Base-by-base conservation (phyloP, 2,888 invertebrate species). In the Neoaliturus tenellus region DNA sequence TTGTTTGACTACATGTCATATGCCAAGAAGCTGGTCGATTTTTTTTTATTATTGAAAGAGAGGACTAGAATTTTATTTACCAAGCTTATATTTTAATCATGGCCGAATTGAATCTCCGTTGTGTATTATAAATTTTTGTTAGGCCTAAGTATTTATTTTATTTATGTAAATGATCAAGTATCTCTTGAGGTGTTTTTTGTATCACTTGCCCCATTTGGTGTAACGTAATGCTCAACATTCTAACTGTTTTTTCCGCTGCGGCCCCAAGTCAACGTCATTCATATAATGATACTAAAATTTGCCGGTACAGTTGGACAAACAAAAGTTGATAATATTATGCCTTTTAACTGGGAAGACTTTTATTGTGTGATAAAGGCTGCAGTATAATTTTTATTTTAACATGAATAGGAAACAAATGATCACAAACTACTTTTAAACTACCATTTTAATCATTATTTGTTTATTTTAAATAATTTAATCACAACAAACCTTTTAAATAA, bases 141-240 rank as follows among this genome's bases (percentile, higher is more conserved):
- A 75, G 44, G 44, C 14, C 44, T 41, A 75, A 44, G 73, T 75
- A 44, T 44, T 35, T 75, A 75, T 71, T 71, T 71, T 23, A 62
- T 23, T 69, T 44, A 75, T 75, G 44, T 2, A 75, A 75, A 20
- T 73, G 28, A 71, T 44, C 14, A 28, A 75, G n/a, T n/a, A n/a
- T 44, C 6, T 75, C 71, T 6, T 44, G 44, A 44, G 73, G 73
- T 75, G 17, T 62, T 25, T 28, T 23, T 5, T 23, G 1, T 28
- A 62, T 62, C 17, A 31, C 62, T 28, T 31, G 28, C 62, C 62
- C 62, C 28, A 62, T 31, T 62, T 3, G 28, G 14, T 25, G 31
- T 62, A 62, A 62, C 62, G 25, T 44, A 44, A 75, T 75, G 73
- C 73, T 75, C 73, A 75, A 75, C 73, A 44, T 41, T 75, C 41